Evolutionary conservation across 2,888 invertebrate genomes (phyloP).

Genomic region (Dinocampus coccinellae): DNA sequence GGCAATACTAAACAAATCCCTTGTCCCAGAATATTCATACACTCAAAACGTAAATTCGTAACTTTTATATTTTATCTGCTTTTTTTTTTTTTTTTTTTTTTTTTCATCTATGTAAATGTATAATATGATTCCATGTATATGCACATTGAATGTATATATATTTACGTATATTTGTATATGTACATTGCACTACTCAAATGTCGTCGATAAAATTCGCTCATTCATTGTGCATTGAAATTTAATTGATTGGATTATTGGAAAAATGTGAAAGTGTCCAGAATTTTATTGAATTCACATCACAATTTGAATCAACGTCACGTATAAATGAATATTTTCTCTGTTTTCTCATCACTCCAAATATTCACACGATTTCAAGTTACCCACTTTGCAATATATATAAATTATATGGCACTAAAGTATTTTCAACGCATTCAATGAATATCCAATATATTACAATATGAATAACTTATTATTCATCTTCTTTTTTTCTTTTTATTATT

Average conservation of each 20-base stretch:
- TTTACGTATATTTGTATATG: background rate
- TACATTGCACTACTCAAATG: background rate
- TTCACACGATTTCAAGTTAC: background rate
- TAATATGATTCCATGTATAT: background rate
- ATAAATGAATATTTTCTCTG: background rate
- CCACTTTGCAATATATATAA: background rate
- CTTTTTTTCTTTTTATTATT: no score
- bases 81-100: no score
- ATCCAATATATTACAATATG: no score
- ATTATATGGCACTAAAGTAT: background rate
- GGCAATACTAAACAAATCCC: background rate
- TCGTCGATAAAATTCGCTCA: background rate
- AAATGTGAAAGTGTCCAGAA: background rate
- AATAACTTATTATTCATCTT: no score
- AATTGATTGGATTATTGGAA: slow-evolving; percentile 21
- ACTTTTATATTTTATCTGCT: background rate
- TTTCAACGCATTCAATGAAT: background rate
- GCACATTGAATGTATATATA: background rate
- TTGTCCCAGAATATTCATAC: background rate
- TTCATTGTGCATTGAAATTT: background rate
- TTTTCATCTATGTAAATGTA: no score
- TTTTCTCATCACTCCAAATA: background rate
- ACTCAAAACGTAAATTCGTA: background rate
- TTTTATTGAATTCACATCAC: slow-evolving; percentile 10
- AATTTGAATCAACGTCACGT: slow-evolving; percentile 7